Evolutionary conservation across 1,140 invertebrate species (phyloP).

Genomic region (Myzus persicae): DNA sequence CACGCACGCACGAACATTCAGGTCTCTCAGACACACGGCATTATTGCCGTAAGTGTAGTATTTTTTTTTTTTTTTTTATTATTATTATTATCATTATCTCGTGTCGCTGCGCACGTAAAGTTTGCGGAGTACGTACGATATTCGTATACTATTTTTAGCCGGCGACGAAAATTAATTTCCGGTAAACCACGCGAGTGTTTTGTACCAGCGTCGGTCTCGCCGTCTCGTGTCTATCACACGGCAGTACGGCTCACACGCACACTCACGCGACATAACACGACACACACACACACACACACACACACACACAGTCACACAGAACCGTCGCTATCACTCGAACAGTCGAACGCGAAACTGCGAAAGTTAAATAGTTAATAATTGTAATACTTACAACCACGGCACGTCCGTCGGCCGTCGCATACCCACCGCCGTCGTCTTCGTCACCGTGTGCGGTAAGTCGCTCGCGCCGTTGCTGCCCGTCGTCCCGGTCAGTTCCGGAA

Average conservation of each 20-base stretch:
- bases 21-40: background rate
- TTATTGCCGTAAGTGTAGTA: conserved; percentile 16
- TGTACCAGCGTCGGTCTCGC: conserved; percentile 16
- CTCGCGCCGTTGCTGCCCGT: too few species aligned
- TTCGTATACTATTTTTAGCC: conserved; percentile 30
- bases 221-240: background rate
- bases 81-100: background rate
- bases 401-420: background rate
- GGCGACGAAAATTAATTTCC: conserved; percentile 4
- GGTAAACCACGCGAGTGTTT: background rate
- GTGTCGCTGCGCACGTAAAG: background rate
- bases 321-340: background rate
- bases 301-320: background rate
- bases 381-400: background rate
- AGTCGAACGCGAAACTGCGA: background rate
- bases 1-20: background rate
- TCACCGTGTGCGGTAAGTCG: background rate
- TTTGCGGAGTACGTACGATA: background rate
- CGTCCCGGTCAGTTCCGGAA: background rate
- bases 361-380: background rate
- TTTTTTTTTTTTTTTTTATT: conserved; percentile 24
- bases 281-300: background rate
- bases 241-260: background rate
- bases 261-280: too few species aligned
- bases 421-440: background rate